Evolutionary conservation across 2,888 invertebrate genomes (phyloP).

Genomic region (Drosophila phalerata): DNA sequence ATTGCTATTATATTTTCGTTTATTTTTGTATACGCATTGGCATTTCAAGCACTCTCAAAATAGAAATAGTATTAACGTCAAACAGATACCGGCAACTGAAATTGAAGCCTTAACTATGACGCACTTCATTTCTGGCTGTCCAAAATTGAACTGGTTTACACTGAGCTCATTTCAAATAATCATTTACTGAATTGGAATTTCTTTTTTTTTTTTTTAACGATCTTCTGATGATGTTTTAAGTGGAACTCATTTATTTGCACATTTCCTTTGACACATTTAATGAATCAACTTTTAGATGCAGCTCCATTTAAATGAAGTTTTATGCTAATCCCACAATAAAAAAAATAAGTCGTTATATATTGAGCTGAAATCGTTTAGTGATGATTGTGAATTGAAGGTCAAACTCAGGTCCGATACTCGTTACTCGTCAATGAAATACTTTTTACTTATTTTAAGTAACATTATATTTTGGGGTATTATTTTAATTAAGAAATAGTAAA

Average conservation of each 20-base stretch:
- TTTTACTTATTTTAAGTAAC: not conserved
- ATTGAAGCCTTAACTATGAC: conserved; percentile 26
- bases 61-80: conserved; percentile 5
- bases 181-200: conserved; percentile 11
- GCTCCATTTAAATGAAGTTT: conserved; percentile 6
- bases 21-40: conserved; percentile 49
- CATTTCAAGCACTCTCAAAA: conserved; percentile 42
- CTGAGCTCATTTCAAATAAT: conserved; percentile 9
- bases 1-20: conserved; percentile 42
- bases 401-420: not conserved
- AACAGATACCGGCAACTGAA: conserved; percentile 1
- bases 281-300: conserved; percentile 5
- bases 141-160: conserved; percentile 31
- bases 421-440: not conserved
- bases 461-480: not conserved
- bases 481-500: not conserved
- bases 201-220: not conserved
- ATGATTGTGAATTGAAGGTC: not conserved
- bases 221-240: conserved; percentile 20
- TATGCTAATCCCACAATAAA: not conserved
- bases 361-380: not conserved
- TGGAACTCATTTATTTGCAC: conserved; percentile 21
- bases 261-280: conserved; percentile 11
- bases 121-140: conserved; percentile 25
- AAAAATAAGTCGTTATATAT: not conserved